These are phyloP conservation scores for Limnephilus rhombicus DNA, from an alignment of 2,888 invertebrate species.

Conservation along the genomic window DNA sequence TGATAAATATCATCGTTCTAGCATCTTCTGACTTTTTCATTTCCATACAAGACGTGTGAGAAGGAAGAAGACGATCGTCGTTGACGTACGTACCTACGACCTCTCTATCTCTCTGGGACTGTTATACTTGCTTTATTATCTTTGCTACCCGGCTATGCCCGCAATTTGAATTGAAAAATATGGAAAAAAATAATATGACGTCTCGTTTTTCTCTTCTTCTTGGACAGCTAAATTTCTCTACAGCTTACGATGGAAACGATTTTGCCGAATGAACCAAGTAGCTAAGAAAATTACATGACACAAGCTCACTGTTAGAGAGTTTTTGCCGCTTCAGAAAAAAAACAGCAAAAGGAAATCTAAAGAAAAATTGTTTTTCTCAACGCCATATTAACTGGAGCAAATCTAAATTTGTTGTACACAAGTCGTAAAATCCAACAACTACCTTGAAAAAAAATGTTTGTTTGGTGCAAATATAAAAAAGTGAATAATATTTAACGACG, in stretches of 20 bases:
- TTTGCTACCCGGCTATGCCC: not conserved
- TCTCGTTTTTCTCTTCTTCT: not conserved
- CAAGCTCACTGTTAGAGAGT: no score
- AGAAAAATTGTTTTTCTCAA: not conserved
- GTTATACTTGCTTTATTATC: not conserved
- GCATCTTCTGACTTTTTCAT: no score
- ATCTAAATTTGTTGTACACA: not conserved
- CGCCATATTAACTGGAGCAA: not conserved
- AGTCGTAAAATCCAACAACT: no score
- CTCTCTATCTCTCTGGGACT: no score
- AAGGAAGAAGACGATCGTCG: no score
- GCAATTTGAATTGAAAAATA: not conserved
- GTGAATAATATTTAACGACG: not conserved
- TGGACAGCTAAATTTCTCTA: no score
- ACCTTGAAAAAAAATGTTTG: not conserved
- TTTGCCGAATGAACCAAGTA: not conserved
- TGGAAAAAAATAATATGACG: not conserved
- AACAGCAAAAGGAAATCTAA: not conserved
- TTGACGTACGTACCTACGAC: no score
- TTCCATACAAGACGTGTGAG: no score
- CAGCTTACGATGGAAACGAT: no score
- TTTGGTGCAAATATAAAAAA: not conserved
- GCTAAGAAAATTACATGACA: no score
- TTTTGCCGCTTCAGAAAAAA: no score
- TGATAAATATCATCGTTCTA: no score